Evolutionary conservation across 1,140 invertebrate genomes (phyloP).

Genomic region (Lepidurus arcticus): DNA sequence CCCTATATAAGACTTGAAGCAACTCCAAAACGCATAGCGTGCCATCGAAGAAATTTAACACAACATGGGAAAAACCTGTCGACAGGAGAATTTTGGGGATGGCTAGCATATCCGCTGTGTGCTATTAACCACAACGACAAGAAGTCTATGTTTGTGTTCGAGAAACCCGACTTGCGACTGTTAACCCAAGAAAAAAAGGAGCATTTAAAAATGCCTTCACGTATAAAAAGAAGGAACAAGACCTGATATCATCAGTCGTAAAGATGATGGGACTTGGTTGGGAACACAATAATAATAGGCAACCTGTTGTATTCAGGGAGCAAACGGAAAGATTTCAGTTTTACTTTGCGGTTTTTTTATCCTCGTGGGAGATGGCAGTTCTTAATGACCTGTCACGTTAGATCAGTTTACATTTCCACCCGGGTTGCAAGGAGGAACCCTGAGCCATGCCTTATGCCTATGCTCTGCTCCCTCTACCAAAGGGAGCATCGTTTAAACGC

Average conservation of each 20-base stretch:
- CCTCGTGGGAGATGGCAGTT: neutral
- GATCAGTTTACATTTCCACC: neutral
- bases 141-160: neutral
- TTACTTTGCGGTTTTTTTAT: too few species aligned
- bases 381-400: slow-evolving; percentile 9
- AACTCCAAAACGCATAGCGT: too few species aligned
- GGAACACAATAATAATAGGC: neutral
- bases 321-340: too few species aligned
- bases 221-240: neutral
- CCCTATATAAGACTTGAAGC: too few species aligned
- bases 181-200: neutral
- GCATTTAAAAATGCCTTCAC: slow-evolving; percentile 13
- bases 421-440: neutral
- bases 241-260: slow-evolving; percentile 4
- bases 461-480: neutral
- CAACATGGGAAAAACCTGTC: too few species aligned
- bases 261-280: neutral
- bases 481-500: too few species aligned
- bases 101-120: too few species aligned
- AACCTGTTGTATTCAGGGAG: neutral
- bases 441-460: neutral
- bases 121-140: too few species aligned
- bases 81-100: too few species aligned
- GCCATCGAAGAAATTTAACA: too few species aligned
- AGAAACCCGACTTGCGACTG: neutral